Evolutionary conservation across 2,888 invertebrate species (phyloP).

Genomic region (Lepidochitona cinerea): DNA sequence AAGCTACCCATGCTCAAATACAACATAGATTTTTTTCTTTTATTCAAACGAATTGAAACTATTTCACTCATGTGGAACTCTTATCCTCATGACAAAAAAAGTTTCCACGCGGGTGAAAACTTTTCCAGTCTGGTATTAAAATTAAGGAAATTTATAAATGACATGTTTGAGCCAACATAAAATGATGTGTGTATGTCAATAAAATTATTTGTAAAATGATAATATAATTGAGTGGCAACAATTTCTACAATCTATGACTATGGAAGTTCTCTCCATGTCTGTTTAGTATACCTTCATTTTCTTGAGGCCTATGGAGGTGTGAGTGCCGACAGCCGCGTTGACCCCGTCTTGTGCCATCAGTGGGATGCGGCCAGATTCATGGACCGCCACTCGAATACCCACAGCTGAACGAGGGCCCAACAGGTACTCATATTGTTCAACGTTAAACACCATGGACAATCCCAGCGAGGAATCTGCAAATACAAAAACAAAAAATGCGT

Average conservation of each 20-base stretch:
- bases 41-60: no score
- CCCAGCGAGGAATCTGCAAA: not conserved
- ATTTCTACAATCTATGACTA: no score
- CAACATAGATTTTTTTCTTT: no score
- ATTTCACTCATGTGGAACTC: no score
- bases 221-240: not conserved
- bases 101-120: no score
- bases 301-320: not conserved
- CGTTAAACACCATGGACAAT: conserved; percentile 1
- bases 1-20: no score
- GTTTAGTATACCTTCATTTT: not conserved
- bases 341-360: not conserved
- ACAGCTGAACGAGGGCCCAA: conserved; percentile 5
- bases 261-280: no score
- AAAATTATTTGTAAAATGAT: not conserved
- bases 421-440: conserved; percentile 5
- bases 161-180: no score
- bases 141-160: no score
- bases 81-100: no score
- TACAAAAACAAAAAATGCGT: no score
- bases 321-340: conserved; percentile 1
- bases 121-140: no score
- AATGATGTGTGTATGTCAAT: not conserved
- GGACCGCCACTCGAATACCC: not conserved
- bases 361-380: not conserved